Percentiles rank a stretch among this genome's conserved stretches.
phyloP scores from a whole-genome alignment of 2,888 invertebrate species.

The Aspidapion aeneum region DNA sequence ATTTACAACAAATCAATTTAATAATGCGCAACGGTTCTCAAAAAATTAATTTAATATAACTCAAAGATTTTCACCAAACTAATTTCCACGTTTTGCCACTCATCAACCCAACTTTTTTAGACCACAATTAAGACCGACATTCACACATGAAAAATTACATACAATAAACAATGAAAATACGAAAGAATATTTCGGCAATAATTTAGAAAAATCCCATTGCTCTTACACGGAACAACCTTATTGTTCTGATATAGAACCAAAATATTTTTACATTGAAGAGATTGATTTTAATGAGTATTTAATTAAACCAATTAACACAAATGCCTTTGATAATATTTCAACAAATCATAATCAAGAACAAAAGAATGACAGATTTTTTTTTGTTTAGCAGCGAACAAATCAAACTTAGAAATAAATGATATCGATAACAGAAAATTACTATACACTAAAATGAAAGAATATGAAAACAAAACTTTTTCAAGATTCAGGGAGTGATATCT shows the following conservation, averaged over 20 bases:
- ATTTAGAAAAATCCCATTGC: neutral
- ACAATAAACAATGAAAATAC: neutral
- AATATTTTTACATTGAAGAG: neutral
- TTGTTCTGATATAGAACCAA: too few species aligned
- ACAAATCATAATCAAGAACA: neutral
- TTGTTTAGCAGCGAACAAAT: neutral
- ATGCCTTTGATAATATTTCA: neutral
- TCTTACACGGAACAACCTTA: neutral
- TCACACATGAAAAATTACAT: neutral
- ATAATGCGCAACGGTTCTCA: too few species aligned
- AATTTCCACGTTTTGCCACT: too few species aligned
- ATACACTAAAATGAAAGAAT: neutral
- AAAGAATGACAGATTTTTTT: too few species aligned
- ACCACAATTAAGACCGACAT: neutral
- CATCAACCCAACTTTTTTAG: neutral
- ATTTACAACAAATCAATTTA: too few species aligned
- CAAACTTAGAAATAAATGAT: constrained; percentile 4
- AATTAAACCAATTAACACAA: neutral
- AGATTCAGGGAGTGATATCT: constrained; percentile 5
- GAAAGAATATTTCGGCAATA: neutral
- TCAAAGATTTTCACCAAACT: too few species aligned
- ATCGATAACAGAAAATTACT: constrained; percentile 8
- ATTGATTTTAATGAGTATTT: neutral
- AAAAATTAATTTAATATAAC: too few species aligned
- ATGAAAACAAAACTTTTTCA: constrained; percentile 3